Percentiles rank a stretch among this genome's conserved stretches.
These are phyloP conservation scores for Allobates femoralis DNA, from an alignment of 2,797 vertebrate genomes.

Conservation along the genomic window DNA sequence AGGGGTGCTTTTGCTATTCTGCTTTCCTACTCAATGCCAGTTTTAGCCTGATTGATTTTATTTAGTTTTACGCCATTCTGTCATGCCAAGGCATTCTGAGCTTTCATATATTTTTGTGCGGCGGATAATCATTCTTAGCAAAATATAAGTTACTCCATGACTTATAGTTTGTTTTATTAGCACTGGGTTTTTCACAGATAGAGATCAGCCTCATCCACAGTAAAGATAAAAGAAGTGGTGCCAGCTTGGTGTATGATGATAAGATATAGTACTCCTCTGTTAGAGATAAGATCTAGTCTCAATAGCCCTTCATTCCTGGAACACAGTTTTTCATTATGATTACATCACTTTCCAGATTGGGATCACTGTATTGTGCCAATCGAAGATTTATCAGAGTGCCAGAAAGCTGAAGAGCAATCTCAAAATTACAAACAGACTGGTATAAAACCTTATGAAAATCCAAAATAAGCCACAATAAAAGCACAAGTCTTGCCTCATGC, in stretches of 20 bases:
- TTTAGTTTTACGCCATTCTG: not conserved
- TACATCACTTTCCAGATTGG: constrained; percentile 41
- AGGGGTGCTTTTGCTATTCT: constrained; percentile 31
- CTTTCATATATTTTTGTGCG: constrained; percentile 21
- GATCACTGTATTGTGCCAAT: constrained; percentile 34
- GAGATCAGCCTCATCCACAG: not conserved
- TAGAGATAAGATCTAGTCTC: constrained; percentile 41
- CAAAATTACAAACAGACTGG: constrained; percentile 40
- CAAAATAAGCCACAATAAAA: constrained; percentile 42
- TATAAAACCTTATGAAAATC: constrained; percentile 31
- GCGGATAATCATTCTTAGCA: constrained; percentile 24
- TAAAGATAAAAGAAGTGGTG: constrained; percentile 16
- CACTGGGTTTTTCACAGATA: not conserved
- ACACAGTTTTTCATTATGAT: constrained; percentile 51
- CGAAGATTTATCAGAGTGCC: constrained; percentile 11
- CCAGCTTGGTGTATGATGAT: constrained; percentile 24
- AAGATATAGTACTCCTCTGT: constrained; percentile 40
- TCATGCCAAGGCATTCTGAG: not conserved
- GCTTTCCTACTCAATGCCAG: constrained; percentile 35
- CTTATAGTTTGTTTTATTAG: constrained; percentile 25
- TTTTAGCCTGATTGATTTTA: constrained; percentile 21
- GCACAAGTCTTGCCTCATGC: not conserved
- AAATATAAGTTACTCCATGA: constrained; percentile 8
- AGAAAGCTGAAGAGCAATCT: constrained; percentile 25
- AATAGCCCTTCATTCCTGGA: constrained; percentile 45